Conservation (phyloP, 2,113 vertebrate species). For the Arvicanthis niloticus region DNA sequence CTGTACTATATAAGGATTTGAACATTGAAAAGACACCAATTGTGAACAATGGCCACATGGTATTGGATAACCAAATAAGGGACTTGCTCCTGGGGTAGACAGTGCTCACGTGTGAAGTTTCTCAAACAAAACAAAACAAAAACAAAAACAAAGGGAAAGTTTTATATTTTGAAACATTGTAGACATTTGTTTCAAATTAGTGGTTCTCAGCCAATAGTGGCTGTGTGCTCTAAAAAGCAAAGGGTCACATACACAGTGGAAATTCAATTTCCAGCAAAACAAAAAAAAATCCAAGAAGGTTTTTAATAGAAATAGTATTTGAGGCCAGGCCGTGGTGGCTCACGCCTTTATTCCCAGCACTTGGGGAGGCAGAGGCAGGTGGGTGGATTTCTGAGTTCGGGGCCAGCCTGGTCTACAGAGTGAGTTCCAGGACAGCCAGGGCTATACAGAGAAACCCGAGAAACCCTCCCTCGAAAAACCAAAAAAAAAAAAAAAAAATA, state of each 20-base stretch:
- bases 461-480: too few relatives aligned
- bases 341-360: too few relatives aligned
- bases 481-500: slow-evolving; percentile 21
- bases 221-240: neutral
- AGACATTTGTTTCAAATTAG: neutral
- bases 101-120: neutral
- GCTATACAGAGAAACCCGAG: too few relatives aligned
- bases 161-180: neutral
- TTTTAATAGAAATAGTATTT: neutral
- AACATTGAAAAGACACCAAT: neutral
- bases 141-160: neutral
- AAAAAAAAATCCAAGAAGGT: neutral
- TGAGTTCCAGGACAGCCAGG: too few relatives aligned
- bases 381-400: too few relatives aligned
- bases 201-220: neutral
- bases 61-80: neutral
- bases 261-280: neutral
- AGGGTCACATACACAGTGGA: neutral
- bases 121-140: neutral
- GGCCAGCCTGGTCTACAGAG: too few relatives aligned
- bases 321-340: too few relatives aligned
- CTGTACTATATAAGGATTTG: neutral
- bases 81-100: neutral
- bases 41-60: neutral
- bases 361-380: too few relatives aligned